Conservation (phyloP, 1,140 invertebrate species). For the Drosophila pandora region DNA sequence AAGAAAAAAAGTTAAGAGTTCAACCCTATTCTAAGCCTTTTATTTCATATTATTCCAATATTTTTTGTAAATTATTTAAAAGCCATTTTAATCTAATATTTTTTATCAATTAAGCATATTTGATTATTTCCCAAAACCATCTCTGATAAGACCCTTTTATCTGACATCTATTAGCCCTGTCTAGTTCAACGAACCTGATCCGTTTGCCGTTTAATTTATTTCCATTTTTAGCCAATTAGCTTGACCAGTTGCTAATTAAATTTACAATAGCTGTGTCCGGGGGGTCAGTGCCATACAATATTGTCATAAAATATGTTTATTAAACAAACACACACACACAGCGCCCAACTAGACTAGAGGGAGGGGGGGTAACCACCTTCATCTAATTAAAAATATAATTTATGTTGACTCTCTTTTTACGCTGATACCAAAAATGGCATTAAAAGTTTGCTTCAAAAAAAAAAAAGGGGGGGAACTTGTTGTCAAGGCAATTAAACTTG, state of each 20-base stretch:
- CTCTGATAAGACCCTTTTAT: constrained; percentile 6
- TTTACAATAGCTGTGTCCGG: constrained; percentile 24
- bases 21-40: too few relatives aligned
- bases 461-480: constrained; percentile 14
- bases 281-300: constrained; percentile 29
- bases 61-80: too few relatives aligned
- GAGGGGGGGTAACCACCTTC: constrained; percentile 15
- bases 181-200: constrained; percentile 37
- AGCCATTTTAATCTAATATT: background rate
- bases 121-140: background rate
- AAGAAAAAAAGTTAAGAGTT: background rate
- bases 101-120: background rate
- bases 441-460: constrained; percentile 25
- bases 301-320: constrained; percentile 57
- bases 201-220: constrained; percentile 52
- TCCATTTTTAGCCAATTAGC: constrained; percentile 42
- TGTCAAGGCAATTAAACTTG: constrained; percentile 60
- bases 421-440: constrained; percentile 49
- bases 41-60: too few relatives aligned
- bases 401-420: constrained; percentile 40
- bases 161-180: constrained; percentile 13
- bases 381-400: constrained; percentile 62
- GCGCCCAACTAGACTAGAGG: too few relatives aligned
- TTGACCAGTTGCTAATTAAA: constrained; percentile 50
- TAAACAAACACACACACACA: constrained; percentile 17